A percentile compares a stretch with the other conserved stretches of the same genome.
phyloP scores from a whole-genome alignment of 2,113 vertebrate species.

The Arothron firmamentum region DNA sequence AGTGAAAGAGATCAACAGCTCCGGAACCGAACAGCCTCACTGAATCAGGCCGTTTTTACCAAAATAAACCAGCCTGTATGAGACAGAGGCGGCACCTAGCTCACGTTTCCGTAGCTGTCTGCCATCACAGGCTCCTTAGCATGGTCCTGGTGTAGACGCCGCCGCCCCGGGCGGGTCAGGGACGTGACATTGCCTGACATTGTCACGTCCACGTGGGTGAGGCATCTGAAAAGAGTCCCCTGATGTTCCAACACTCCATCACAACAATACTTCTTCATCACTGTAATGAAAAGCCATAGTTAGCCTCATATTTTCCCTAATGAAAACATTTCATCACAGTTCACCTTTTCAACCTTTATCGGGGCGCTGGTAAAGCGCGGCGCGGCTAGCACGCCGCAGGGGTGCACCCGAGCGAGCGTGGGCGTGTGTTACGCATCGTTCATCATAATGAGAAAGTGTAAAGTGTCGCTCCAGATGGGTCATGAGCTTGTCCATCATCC shows the following conservation, averaged over 20 bases:
- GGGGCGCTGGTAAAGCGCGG: no score
- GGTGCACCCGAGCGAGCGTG: not conserved
- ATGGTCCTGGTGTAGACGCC: no score
- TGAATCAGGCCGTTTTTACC: no score
- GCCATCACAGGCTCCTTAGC: no score
- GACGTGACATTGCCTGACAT: conserved; percentile 18
- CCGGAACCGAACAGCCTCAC: no score
- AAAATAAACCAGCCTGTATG: no score
- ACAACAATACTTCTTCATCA: not conserved
- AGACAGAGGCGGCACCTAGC: not conserved
- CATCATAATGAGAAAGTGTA: conserved; percentile 8
- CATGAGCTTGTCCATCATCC: conserved; percentile 7
- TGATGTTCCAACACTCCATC: not conserved
- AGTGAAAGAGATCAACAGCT: no score
- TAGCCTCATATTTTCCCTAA: not conserved
- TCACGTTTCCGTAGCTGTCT: no score
- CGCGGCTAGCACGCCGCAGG: no score
- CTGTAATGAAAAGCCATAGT: not conserved
- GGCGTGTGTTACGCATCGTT: no score
- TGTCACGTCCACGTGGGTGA: not conserved
- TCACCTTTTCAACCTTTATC: conserved; percentile 5
- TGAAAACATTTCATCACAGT: not conserved
- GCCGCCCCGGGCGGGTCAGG: not conserved
- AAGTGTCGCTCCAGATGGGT: conserved; percentile 3
- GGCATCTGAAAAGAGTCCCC: not conserved